phyloP scores from a whole-genome alignment of 2,888 invertebrate species.

The Chrysolina americana region DNA sequence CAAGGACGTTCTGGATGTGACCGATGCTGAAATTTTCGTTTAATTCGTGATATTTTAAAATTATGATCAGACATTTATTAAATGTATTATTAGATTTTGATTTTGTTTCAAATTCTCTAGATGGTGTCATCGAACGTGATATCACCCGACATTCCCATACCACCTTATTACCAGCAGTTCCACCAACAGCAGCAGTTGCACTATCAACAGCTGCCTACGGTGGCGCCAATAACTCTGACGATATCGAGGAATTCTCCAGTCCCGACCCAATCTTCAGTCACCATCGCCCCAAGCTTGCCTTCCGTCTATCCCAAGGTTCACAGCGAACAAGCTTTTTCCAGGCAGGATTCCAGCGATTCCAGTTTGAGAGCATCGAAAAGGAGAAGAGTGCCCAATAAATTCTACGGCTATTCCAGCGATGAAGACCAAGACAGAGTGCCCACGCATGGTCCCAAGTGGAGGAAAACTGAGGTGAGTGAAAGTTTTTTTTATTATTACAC shows the following conservation, averaged over 20 bases:
- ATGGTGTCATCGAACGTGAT: slow-evolving; percentile 65
- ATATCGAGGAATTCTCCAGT: slow-evolving; percentile 62
- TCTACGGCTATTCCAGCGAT: slow-evolving; percentile 91
- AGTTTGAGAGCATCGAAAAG: slow-evolving; percentile 83
- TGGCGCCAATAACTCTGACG: slow-evolving; percentile 63
- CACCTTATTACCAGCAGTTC: slow-evolving; percentile 59
- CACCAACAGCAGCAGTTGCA: slow-evolving; percentile 50
- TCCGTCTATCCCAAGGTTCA: slow-evolving; percentile 42
- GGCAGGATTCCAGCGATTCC: slow-evolving; percentile 66
- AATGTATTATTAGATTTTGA: background rate
- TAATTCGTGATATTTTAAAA: too few relatives aligned
- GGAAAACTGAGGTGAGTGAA: slow-evolving; percentile 74
- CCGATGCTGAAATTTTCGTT: too few relatives aligned
- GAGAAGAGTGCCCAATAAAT: slow-evolving; percentile 86
- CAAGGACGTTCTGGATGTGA: too few relatives aligned
- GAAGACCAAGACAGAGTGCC: slow-evolving; percentile 78
- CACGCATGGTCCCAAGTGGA: slow-evolving; percentile 77
- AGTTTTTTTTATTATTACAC: too few relatives aligned
- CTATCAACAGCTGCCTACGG: slow-evolving; percentile 50
- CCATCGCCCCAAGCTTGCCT: slow-evolving; percentile 2
- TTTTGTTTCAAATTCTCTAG: slow-evolving; percentile 44
- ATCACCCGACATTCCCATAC: slow-evolving; percentile 69
- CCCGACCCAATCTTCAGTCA: slow-evolving; percentile 42
- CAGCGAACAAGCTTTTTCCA: slow-evolving; percentile 31
- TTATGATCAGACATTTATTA: too few relatives aligned